Base-by-base conservation (phyloP, 2,888 invertebrate species). In the Dione juno region DNA sequence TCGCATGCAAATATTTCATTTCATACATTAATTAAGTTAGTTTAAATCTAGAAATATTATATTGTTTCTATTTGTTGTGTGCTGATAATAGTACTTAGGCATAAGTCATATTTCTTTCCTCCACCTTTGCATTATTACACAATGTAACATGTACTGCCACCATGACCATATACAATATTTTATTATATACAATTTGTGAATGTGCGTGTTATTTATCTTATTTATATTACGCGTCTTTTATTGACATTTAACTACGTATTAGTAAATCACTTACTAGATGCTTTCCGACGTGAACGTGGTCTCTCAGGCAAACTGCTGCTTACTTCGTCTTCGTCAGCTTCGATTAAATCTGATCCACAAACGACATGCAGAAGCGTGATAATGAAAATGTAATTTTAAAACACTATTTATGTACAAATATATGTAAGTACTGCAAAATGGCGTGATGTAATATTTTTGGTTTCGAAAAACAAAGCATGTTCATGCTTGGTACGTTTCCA, bases 301-400 rank as follows among this genome's bases (percentile, higher is more conserved):
- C 88, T 87, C 77, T 89, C 90, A 74, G 92, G 90, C 78, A 90
- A 85, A 84, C 87, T 91, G 87, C 88, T 89, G 82, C 86, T 85
- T 69, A 91, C 91, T 77, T 90, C 92, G 90, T 94, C 94, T 81
- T 94, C 94, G 78, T 94, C 94, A 74, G 89, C 93, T 86, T 94
- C 94, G 81, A 94, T 88, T 80, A 94, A 92, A 86, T 94, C 94
- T 94, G 90, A 82, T 81, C 83, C 84, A 78, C 77, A 81, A 77
- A 76, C 78, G 81, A 79, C 77, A 77, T 79, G 82, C 84, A 81
- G 77, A 84, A 85, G 84, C 81, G 79, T 80, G 81, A 79, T 78
- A 77, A 80, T 81, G 82, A 82, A 81, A 77, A 82, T 75, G 78
- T 78, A 79, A 78, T 66, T 78, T 73, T 66, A 81, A 69, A 79